Percentiles rank a stretch among this genome's conserved stretches.
Conservation (phyloP, 2,797 vertebrate species). For the Hafferia zeledoni region DNA sequence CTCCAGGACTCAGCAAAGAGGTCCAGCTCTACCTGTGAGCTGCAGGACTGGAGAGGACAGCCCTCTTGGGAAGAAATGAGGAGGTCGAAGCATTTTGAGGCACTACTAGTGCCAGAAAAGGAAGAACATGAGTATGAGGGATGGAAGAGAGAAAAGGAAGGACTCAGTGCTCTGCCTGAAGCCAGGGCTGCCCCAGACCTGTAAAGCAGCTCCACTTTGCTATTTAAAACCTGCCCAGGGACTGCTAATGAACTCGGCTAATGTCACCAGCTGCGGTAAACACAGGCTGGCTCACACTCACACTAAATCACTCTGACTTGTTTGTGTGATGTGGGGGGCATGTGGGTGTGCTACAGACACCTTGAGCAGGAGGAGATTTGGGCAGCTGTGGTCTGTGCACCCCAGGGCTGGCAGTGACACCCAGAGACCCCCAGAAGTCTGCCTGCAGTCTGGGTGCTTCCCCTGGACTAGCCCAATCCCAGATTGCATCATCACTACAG, state of each 20-base stretch:
- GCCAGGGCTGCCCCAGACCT: background rate
- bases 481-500: background rate
- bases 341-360: background rate
- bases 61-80: background rate
- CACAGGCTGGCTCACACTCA: background rate
- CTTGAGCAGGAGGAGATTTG: accelerated
- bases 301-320: background rate
- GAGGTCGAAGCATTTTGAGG: accelerated
- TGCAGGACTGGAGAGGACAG: background rate
- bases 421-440: background rate
- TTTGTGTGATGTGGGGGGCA: accelerated
- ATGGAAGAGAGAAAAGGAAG: background rate
- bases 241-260: background rate
- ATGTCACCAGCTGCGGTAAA: background rate
- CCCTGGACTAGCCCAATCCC: background rate
- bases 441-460: background rate
- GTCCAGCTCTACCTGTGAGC: background rate
- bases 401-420: background rate
- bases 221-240: background rate
- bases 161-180: background rate
- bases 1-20: background rate
- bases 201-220: accelerated
- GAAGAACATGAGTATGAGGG: background rate
- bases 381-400: background rate
- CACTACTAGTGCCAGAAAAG: background rate